Base-by-base conservation (phyloP, 1,140 invertebrate genomes). In the Scaptomyza montana region DNA sequence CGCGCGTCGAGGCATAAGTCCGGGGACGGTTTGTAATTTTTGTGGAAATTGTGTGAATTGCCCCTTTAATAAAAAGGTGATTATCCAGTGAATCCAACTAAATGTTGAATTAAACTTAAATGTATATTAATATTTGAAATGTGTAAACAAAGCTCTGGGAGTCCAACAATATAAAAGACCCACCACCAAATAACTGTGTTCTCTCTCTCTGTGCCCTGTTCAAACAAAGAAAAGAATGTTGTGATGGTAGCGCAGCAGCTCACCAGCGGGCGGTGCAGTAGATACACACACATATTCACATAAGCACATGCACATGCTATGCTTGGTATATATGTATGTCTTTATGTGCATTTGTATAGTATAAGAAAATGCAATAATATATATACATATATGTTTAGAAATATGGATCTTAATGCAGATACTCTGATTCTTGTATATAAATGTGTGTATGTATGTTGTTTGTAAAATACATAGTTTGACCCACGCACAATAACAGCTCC, bases 181-280 rank as follows among this genome's bases (percentile, higher is more conserved):
- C 70, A 50, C 56, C 70, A 73, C 64, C 64, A 60, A 67, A 5
- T 54, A 5, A 30, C 7, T 30, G 6, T 25, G 13, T 36, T 36
- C 33, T 36, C 12, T 53, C 36, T 36, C 21, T 53, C 36, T 53
- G 13, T 46, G 41, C n/a, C 10, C 41, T 55, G 70, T 55, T 59
- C 41, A 69, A 74, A 74, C 70, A 74, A 77, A 77, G 70, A 77
- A 68, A 77, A 74, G 59, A 77, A 74, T 68, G 64, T 77, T 77
- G 49, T 77, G 59, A 59, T 62, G 66, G 55, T 28, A 65, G 46
- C 51, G 51, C 47, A 67, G 46, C 46, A 56, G 16, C 51, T 25
- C 60, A 73, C 56, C 57, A 61, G 28, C 63, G 54, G 64, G 41
- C 64, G 59, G 54, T 77, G 74, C 70, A 77, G 55, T 68, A 77